Percentiles rank a stretch among this genome's conserved stretches.
Conservation (phyloP, 2,113 vertebrate genomes). For the Gymnogyps californianus region DNA sequence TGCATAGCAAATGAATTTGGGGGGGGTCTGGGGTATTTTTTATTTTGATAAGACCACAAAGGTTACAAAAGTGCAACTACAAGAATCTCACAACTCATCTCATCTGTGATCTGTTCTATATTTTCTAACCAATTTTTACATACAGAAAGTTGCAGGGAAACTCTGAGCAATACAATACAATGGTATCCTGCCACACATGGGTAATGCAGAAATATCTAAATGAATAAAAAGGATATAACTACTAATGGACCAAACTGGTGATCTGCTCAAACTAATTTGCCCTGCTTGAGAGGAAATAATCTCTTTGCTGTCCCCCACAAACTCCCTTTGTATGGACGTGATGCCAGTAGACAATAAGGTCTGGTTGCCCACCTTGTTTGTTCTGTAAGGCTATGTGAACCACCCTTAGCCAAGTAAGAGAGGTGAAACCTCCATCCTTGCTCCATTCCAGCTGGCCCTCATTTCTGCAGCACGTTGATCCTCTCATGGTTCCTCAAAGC, state of each 20-base stretch:
- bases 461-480: background rate
- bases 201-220: background rate
- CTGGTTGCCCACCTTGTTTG: background rate
- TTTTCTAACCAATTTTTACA: background rate
- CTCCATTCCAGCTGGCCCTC: background rate
- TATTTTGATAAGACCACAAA: background rate
- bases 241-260: background rate
- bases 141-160: background rate
- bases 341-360: background rate
- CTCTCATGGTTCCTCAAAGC: background rate
- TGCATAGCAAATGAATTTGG: background rate
- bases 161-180: background rate
- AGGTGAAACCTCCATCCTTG: background rate
- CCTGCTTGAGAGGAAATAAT: background rate
- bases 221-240: background rate
- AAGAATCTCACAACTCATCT: background rate
- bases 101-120: background rate
- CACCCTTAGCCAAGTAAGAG: background rate
- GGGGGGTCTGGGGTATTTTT: background rate
- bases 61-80: background rate
- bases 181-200: background rate
- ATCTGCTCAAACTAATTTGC: background rate
- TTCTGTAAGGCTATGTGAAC: fast-evolving
- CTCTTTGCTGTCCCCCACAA: background rate
- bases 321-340: background rate